A percentile compares a stretch with the other conserved stretches of the same genome.
phyloP scores from a whole-genome alignment of 2,113 vertebrate genomes.

The Pica pica region DNA sequence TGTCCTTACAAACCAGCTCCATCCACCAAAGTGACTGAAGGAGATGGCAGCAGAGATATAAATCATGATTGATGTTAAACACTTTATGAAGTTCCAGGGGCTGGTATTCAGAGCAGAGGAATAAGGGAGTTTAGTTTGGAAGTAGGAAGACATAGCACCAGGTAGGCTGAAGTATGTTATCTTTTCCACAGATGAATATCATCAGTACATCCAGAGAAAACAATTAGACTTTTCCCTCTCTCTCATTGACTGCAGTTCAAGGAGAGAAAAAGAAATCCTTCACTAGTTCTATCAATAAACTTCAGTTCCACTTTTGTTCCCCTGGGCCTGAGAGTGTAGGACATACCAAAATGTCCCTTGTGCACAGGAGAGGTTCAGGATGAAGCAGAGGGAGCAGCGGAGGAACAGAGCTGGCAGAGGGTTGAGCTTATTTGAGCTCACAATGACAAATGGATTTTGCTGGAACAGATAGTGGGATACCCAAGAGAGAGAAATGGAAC shows the following conservation, averaged over 20 bases:
- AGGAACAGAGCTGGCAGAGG: not conserved
- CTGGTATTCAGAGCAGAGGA: not conserved
- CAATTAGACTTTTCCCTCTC: not conserved
- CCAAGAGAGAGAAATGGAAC: not conserved
- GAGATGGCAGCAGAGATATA: not conserved
- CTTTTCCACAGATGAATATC: not conserved
- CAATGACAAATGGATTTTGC: not conserved
- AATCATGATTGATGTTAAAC: not conserved
- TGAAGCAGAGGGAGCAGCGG: not conserved
- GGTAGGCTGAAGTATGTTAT: not conserved
- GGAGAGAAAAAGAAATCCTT: not conserved
- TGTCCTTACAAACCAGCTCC: not conserved
- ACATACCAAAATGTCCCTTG: not conserved
- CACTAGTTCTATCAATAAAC: not conserved
- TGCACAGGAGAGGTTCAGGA: not conserved
- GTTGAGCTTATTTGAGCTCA: not conserved
- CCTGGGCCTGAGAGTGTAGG: not conserved
- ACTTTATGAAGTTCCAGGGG: not conserved
- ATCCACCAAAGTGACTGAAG: not conserved
- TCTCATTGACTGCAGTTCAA: not conserved
- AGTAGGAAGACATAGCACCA: not conserved
- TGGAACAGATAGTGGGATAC: not conserved
- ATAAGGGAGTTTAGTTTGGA: not conserved
- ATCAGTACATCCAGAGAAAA: conserved; percentile 1
- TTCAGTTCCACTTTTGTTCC: not conserved